These are phyloP conservation scores for Melieria picta DNA, from an alignment of 2,888 invertebrate genomes.

Conservation along the genomic window DNA sequence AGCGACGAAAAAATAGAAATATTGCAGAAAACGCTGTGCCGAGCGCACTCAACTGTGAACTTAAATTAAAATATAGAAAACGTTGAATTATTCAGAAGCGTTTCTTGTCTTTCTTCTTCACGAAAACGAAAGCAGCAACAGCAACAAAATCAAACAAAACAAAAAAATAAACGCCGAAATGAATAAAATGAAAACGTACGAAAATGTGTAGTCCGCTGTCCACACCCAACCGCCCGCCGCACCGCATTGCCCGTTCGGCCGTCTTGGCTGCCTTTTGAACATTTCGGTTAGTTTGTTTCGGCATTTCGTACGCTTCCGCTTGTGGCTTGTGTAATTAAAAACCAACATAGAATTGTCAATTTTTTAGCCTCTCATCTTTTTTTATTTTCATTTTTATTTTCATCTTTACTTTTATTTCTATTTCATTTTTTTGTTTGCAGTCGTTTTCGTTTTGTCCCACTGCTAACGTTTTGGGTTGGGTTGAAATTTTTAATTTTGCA, in stretches of 20 bases:
- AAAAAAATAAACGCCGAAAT: no score
- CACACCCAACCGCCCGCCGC: neutral
- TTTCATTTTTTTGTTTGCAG: constrained; percentile 7
- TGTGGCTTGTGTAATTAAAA: constrained; percentile 34
- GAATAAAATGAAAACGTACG: neutral
- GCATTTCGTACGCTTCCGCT: no score
- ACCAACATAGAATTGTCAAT: constrained; percentile 32
- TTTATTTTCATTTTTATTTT: constrained; percentile 16
- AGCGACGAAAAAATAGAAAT: neutral
- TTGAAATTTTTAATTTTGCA: constrained; percentile 16
- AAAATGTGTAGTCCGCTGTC: neutral
- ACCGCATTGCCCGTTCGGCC: neutral
- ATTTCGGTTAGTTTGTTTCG: neutral
- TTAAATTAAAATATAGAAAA: constrained; percentile 38
- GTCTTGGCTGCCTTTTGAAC: constrained; percentile 12
- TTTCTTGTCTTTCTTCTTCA: neutral
- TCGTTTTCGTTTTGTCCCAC: neutral
- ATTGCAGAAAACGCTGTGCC: neutral
- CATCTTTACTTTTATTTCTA: neutral
- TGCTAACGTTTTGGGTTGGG: neutral
- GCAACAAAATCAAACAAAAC: neutral
- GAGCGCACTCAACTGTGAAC: constrained; percentile 32
- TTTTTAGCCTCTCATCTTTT: constrained; percentile 13
- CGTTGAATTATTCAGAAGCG: constrained; percentile 37
- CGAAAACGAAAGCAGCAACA: neutral